Base-by-base conservation (phyloP, 2,113 vertebrate genomes). In the Gavia stellata region DNA sequence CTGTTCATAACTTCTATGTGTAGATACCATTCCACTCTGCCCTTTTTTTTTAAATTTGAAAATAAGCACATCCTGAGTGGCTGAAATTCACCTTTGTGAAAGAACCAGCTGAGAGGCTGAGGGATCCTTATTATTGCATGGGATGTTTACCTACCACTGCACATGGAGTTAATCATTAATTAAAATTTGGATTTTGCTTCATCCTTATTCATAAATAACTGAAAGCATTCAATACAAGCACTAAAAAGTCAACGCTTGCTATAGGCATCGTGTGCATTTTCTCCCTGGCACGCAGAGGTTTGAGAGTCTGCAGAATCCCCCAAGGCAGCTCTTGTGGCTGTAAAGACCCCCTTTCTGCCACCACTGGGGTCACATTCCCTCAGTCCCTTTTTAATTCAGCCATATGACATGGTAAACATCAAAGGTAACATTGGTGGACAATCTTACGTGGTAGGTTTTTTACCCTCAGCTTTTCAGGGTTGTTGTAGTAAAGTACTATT, bases 161-260 rank as follows among this genome's bases (percentile, higher is more conserved):
- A 0, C 19, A 21, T 8, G 2, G 6, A 58, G n/a, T 42, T 47
- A 78, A 78, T 12, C 0, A 0, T 12, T 7, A 67, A 33, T 47
- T 78, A 52, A 63, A 66, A 50, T 14, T n/a, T 61, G 20, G 33
- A 77, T 56, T 86, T 90, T 78, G 33, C 42, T 71, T 77, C 50
- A 59, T 34, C n/a, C 19, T 85, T 44, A 6, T 24, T 47, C 15
- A 50, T 45, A 72, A 77, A 50, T n/a, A 49, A 84, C 31, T 23
- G 62, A 49, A 88, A 84, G 26, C 38, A 47, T 50, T 65, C 38
- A 53, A 31, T 49, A 58, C 3, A 21, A 74, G 38, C 55, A 70
- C 25, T 75, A 58, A 85, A 81, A 55, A 36, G 45, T 49, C 63
- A 77, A 19, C 11, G 9, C 17, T 50, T 50, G 16, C 62, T n/a